Conservation (phyloP, 2,888 invertebrate genomes). For the Hermaeophaga mercurialis region DNA sequence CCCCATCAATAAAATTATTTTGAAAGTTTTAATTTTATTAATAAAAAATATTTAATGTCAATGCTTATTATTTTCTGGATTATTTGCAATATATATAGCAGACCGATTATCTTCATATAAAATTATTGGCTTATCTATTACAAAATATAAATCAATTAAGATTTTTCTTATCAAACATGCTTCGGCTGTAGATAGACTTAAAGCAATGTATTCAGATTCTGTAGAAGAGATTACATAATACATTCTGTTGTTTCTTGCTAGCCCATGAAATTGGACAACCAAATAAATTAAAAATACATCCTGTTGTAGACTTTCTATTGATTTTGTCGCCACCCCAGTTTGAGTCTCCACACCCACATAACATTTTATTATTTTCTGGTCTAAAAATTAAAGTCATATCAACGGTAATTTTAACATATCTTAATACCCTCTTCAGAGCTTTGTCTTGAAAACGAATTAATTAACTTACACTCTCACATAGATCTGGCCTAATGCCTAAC, state of each 20-base stretch:
- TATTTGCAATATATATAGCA: not conserved
- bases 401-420: constrained; percentile 26
- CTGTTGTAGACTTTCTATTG: constrained; percentile 2
- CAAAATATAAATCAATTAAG: constrained; percentile 1
- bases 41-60: not conserved
- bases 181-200: constrained; percentile 16
- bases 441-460: not conserved
- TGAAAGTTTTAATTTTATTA: not conserved
- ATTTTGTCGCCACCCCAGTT: constrained; percentile 26
- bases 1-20: too few relatives aligned
- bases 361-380: constrained; percentile 1
- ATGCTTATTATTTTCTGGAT: not conserved
- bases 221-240: constrained; percentile 11
- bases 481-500: not conserved
- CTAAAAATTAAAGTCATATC: constrained; percentile 21
- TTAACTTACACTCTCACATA: constrained; percentile 1
- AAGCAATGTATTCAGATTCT: constrained; percentile 18
- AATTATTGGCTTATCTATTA: not conserved
- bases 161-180: constrained; percentile 22
- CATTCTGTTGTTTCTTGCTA: not conserved
- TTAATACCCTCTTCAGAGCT: constrained; percentile 16
- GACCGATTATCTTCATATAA: not conserved
- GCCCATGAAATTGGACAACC: not conserved
- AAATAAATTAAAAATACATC: not conserved
- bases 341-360: constrained; percentile 27